Percentiles rank a stretch among this genome's conserved stretches.
phyloP scores from a whole-genome alignment of 1,140 invertebrate genomes.

The Drosophila kikkawai region DNA sequence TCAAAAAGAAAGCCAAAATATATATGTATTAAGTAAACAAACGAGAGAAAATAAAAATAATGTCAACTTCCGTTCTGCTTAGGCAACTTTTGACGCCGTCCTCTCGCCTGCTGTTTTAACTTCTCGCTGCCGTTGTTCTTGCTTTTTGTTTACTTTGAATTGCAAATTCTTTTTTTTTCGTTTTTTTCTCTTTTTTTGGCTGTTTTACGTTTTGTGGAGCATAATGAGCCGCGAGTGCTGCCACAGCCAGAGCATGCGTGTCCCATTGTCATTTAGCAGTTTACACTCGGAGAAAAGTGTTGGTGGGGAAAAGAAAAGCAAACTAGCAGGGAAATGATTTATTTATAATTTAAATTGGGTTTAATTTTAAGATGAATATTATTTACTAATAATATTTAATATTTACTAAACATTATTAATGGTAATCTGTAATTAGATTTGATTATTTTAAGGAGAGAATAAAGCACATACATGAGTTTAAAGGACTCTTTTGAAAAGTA shows the following conservation, averaged over 20 bases:
- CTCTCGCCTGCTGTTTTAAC: slow-evolving; percentile 42
- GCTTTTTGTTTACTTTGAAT: slow-evolving; percentile 51
- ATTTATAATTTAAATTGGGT: too few species aligned
- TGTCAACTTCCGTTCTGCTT: slow-evolving; percentile 74
- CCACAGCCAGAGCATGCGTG: slow-evolving; percentile 58
- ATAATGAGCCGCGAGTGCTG: slow-evolving; percentile 57
- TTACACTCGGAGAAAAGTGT: slow-evolving; percentile 1
- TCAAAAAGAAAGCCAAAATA: slow-evolving; percentile 29
- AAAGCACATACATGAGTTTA: too few species aligned
- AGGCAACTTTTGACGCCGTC: slow-evolving; percentile 54
- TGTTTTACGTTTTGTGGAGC: slow-evolving; percentile 52
- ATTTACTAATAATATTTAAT: too few species aligned
- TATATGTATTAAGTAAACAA: slow-evolving; percentile 25
- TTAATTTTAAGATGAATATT: background rate
- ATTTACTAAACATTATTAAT: background rate
- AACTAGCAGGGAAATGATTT: background rate
- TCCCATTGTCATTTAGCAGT: slow-evolving; percentile 54
- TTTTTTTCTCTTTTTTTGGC: slow-evolving; percentile 20
- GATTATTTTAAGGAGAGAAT: too few species aligned
- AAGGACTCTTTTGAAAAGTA: background rate
- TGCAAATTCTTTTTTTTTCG: slow-evolving; percentile 32
- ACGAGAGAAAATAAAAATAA: slow-evolving; percentile 69
- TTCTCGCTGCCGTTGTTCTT: slow-evolving; percentile 36
- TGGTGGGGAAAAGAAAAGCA: too few species aligned
- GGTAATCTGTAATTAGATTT: background rate